phyloP scores from a whole-genome alignment of 1,140 invertebrate species.

The Drosophila trapezifrons region DNA sequence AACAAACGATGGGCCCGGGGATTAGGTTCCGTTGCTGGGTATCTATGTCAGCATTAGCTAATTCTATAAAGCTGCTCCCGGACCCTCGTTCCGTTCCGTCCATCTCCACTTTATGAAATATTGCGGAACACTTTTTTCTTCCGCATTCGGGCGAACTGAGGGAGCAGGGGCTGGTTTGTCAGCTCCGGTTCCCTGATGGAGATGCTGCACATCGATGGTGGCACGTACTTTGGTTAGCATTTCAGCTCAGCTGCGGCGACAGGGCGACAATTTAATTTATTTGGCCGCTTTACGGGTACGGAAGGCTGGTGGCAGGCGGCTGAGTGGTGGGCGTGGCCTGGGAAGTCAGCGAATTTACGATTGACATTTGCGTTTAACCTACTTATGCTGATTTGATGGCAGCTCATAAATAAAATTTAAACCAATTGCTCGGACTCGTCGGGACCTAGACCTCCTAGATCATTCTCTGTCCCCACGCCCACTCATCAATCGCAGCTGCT shows the following conservation, averaged over 20 bases:
- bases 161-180: not conserved
- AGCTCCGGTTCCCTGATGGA: conserved; percentile 27
- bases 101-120: conserved; percentile 69
- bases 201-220: conserved; percentile 56
- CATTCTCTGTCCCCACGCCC: conserved; percentile 7
- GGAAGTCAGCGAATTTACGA: conserved; percentile 81
- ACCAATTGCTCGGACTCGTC: conserved; percentile 72
- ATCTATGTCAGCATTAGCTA: conserved; percentile 78
- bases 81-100: conserved; percentile 7
- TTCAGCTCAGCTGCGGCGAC: conserved; percentile 76
- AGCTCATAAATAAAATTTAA: conserved; percentile 83
- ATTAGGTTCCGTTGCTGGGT: conserved; percentile 70
- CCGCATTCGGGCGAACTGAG: not conserved
- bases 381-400: conserved; percentile 83
- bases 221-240: conserved; percentile 79
- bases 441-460: conserved; percentile 32
- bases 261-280: conserved; percentile 82
- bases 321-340: conserved; percentile 26
- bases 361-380: conserved; percentile 83
- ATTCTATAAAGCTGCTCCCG: conserved; percentile 51
- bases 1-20: conserved; percentile 62
- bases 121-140: conserved; percentile 62
- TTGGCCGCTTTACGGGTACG: conserved; percentile 55
- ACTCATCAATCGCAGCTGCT: conserved; percentile 78
- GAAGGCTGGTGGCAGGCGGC: not conserved